Evolutionary conservation across 1,140 invertebrate genomes (phyloP).

Genomic region (Caenorhabditis remanei): DNA sequence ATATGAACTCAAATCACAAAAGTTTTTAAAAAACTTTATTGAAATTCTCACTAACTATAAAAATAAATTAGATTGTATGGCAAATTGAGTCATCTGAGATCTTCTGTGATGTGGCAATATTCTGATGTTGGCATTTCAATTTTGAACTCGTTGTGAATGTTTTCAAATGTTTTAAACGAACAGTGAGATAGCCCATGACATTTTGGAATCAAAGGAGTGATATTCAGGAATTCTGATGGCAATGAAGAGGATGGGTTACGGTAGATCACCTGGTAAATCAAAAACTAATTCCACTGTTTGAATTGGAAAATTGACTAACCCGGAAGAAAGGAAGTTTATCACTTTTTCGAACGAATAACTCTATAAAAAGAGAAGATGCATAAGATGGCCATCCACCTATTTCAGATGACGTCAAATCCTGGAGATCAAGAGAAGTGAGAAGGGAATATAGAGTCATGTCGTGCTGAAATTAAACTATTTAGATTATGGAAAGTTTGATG

Average conservation of each 20-base stretch:
- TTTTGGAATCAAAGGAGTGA: constrained; percentile 19
- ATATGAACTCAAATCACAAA: background rate
- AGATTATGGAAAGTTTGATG: background rate
- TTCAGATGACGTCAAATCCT: constrained; percentile 8
- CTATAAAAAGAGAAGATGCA: constrained; percentile 38
- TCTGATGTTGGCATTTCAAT: background rate
- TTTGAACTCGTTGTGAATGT: constrained; percentile 30
- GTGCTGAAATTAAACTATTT: constrained; percentile 1
- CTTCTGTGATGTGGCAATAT: constrained; percentile 9
- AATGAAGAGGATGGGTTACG: constrained; percentile 10
- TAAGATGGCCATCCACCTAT: constrained; percentile 30
- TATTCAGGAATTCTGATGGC: constrained; percentile 11
- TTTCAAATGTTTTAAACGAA: background rate
- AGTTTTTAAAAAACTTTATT: background rate
- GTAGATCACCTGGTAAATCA: constrained; percentile 10
- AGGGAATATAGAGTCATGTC: constrained; percentile 36
- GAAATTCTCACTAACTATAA: background rate
- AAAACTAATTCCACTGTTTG: background rate
- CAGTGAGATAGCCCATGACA: constrained; percentile 17
- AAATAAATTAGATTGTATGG: background rate
- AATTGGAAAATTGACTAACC: background rate
- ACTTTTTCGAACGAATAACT: background rate
- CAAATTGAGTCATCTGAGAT: background rate
- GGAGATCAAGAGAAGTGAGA: background rate
- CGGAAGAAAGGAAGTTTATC: constrained; percentile 13